These are phyloP conservation scores for Callyntrura guangdongensis DNA, from an alignment of 2,888 invertebrate species.

Conservation along the genomic window DNA sequence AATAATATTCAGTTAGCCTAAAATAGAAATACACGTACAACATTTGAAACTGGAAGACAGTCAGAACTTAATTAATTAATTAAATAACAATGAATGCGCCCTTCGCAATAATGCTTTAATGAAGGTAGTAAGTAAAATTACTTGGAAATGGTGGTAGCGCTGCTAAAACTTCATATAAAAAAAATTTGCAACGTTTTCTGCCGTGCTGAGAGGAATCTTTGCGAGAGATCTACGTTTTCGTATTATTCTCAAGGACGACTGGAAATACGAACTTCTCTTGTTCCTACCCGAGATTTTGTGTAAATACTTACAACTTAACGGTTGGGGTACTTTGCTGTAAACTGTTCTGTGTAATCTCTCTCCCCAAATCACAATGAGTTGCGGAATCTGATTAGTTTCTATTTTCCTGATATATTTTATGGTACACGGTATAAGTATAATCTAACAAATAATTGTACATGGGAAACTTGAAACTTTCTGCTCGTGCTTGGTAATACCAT, in stretches of 20 bases:
- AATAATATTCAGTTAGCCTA: neutral
- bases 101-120: too few species aligned
- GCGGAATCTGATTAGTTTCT: slow-evolving; percentile 21
- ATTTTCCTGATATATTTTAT: slow-evolving; percentile 36
- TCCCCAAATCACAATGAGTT: neutral
- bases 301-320: neutral
- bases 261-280: neutral
- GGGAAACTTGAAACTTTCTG: too few species aligned
- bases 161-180: too few species aligned
- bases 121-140: too few species aligned
- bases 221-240: neutral
- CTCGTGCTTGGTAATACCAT: too few species aligned
- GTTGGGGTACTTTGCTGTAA: neutral
- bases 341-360: neutral
- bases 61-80: slow-evolving; percentile 35
- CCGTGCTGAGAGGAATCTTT: too few species aligned
- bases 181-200: too few species aligned
- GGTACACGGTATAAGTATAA: too few species aligned
- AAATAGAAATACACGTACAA: neutral
- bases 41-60: neutral
- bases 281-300: neutral
- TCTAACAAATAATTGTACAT: too few species aligned
- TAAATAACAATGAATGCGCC: too few species aligned
- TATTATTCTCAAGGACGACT: neutral
- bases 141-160: too few species aligned